These are phyloP conservation scores for Heterocephalus glaber DNA, from an alignment of 2,113 vertebrate genomes.

Conservation along the genomic window DNA sequence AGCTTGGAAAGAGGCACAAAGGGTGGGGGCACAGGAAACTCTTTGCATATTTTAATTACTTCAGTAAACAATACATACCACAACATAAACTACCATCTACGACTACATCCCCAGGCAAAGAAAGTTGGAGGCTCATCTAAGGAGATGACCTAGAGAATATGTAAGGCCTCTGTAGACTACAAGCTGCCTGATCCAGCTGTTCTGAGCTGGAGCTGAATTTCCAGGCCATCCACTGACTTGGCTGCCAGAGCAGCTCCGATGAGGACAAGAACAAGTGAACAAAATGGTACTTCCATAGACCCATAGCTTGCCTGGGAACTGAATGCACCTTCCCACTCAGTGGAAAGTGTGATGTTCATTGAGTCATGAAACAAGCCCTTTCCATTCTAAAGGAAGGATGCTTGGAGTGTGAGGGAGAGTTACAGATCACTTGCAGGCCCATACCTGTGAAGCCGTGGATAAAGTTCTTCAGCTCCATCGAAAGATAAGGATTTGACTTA, in stretches of 20 bases:
- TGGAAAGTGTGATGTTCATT: neutral
- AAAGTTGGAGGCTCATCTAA: neutral
- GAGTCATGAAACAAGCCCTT: neutral
- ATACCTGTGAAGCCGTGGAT: neutral
- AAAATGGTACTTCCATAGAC: neutral
- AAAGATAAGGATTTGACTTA: neutral
- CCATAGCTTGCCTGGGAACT: neutral
- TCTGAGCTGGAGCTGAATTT: neutral
- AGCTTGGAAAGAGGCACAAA: conserved; percentile 65
- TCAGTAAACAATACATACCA: conserved; percentile 67
- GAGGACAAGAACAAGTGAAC: no score
- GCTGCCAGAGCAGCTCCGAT: neutral
- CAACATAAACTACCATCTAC: neutral
- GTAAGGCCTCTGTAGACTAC: neutral
- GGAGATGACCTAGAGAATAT: neutral
- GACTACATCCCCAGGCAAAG: conserved; percentile 4
- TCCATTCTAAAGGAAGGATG: neutral
- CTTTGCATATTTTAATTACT: conserved; percentile 80
- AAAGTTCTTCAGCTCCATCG: neutral
- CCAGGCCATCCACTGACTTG: neutral
- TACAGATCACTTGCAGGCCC: neutral
- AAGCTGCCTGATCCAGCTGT: neutral
- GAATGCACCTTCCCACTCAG: neutral
- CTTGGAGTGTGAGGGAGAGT: no score
- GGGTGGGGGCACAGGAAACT: conserved; percentile 62